Percentiles rank a stretch among this genome's conserved stretches.
Conservation (phyloP, 92 coral and sea anemone species). For the Epizoanthus rinbou region DNA sequence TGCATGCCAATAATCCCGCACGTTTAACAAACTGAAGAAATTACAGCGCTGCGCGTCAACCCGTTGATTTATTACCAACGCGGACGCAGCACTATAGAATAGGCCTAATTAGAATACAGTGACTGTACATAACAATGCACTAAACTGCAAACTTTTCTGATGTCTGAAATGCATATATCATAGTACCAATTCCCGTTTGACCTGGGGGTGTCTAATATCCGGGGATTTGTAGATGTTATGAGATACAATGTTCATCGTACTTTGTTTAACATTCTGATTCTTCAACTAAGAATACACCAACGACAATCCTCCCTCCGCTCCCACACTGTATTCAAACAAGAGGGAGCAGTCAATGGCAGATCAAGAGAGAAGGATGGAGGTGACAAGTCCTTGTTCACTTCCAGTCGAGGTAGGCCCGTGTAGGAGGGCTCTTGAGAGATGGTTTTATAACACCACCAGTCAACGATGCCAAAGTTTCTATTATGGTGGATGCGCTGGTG, state of each 20-base stretch:
- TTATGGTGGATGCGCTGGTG: constrained; percentile 36
- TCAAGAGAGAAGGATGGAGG: background rate
- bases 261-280: too few relatives aligned
- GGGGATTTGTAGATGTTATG: too few relatives aligned
- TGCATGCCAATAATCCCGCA: too few relatives aligned
- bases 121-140: too few relatives aligned
- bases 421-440: constrained; percentile 28
- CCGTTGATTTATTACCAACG: too few relatives aligned
- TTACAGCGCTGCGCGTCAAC: too few relatives aligned
- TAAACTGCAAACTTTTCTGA: too few relatives aligned
- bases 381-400: background rate
- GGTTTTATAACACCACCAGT: constrained; percentile 32
- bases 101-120: too few relatives aligned
- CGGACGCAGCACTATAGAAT: too few relatives aligned
- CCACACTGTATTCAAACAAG: background rate
- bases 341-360: background rate
- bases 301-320: background rate
- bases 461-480: constrained; percentile 10
- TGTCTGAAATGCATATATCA: too few relatives aligned
- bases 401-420: constrained; percentile 6
- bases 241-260: too few relatives aligned
- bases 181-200: background rate
- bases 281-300: background rate
- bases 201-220: background rate
- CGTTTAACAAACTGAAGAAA: too few relatives aligned